These are phyloP conservation scores for Synanthedon andrenaeformis DNA, from an alignment of 2,888 invertebrate species.

Conservation along the genomic window DNA sequence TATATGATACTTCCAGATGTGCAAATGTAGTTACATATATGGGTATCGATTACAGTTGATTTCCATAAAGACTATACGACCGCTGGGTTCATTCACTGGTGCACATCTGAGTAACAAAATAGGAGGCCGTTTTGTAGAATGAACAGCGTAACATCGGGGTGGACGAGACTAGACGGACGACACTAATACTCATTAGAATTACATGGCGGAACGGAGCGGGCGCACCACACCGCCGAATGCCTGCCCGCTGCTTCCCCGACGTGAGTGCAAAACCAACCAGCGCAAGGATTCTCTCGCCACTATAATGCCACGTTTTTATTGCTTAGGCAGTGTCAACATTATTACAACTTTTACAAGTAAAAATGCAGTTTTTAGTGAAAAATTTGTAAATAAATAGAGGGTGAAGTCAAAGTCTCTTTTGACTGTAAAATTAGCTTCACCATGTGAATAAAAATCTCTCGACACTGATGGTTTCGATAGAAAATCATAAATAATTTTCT, in stretches of 20 bases:
- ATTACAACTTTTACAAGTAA: too few relatives aligned
- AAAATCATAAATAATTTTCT: too few relatives aligned
- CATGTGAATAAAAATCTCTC: too few relatives aligned
- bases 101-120: background rate
- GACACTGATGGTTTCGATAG: too few relatives aligned
- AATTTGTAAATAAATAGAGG: too few relatives aligned
- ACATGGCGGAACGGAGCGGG: slow-evolving; percentile 54
- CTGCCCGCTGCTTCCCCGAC: slow-evolving; percentile 9
- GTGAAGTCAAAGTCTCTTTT: too few relatives aligned
- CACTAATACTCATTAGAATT: slow-evolving; percentile 70
- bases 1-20: too few relatives aligned
- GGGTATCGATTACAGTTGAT: too few relatives aligned
- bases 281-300: slow-evolving; percentile 2
- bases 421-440: too few relatives aligned
- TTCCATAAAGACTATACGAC: too few relatives aligned
- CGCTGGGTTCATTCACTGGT: background rate
- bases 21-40: too few relatives aligned
- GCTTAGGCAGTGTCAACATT: background rate
- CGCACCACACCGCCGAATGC: slow-evolving; percentile 9
- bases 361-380: too few relatives aligned
- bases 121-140: slow-evolving; percentile 19
- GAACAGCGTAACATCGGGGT: slow-evolving; percentile 18
- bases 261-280: background rate
- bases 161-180: slow-evolving; percentile 39
- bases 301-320: background rate